phyloP scores from a whole-genome alignment of 2,888 invertebrate genomes.

The Thereva unica region DNA sequence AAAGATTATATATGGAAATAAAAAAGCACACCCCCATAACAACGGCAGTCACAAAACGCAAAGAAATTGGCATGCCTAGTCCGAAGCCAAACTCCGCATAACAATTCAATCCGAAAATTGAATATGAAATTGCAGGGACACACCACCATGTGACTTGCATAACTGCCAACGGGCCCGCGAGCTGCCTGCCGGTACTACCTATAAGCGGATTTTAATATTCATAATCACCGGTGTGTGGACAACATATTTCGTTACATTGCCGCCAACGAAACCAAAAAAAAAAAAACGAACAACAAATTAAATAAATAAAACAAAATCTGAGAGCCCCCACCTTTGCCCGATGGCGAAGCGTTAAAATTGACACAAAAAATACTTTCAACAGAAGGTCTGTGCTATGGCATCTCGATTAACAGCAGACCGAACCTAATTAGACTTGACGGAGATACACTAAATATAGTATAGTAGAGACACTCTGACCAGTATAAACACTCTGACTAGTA shows the following conservation, averaged over 20 bases:
- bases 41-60: background rate
- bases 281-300: background rate
- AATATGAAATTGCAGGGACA: constrained; percentile 30
- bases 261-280: background rate
- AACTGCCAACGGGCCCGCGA: background rate
- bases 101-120: constrained; percentile 28
- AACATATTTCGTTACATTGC: constrained; percentile 1
- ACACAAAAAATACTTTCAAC: too few relatives aligned
- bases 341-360: too few relatives aligned
- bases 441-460: too few relatives aligned
- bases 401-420: too few relatives aligned
- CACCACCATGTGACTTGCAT: constrained; percentile 30
- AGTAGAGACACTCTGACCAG: too few relatives aligned
- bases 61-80: constrained; percentile 29
- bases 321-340: background rate
- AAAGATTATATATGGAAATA: background rate
- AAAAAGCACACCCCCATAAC: background rate
- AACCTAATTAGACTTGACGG: too few relatives aligned
- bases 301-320: background rate
- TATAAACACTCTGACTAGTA: too few relatives aligned
- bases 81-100: constrained; percentile 10
- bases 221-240: constrained; percentile 3
- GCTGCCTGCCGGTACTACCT: background rate
- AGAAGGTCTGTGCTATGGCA: too few relatives aligned
- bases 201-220: constrained; percentile 20